These are phyloP conservation scores for Calosoma granatense DNA, from an alignment of 1,140 invertebrate species.

Conservation along the genomic window DNA sequence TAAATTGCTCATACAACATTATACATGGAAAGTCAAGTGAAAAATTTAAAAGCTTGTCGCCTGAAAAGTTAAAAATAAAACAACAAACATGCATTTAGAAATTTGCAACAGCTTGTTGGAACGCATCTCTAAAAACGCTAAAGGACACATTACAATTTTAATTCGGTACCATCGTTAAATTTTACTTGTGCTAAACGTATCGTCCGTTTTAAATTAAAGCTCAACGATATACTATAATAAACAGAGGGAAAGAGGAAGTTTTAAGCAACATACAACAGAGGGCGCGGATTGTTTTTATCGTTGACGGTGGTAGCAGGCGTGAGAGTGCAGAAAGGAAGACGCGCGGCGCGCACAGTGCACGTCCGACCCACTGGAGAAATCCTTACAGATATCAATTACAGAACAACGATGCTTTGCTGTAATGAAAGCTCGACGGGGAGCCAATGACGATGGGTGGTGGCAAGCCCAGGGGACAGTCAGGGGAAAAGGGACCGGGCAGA, in stretches of 20 bases:
- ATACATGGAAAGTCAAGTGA: too few relatives aligned
- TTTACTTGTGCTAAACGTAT: background rate
- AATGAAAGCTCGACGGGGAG: background rate
- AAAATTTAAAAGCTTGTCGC: too few relatives aligned
- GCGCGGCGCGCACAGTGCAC: background rate
- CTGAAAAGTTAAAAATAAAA: too few relatives aligned
- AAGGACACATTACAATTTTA: background rate
- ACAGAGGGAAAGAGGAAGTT: background rate
- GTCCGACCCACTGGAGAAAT: background rate
- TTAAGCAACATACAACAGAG: background rate
- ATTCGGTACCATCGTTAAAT: background rate
- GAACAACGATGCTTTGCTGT: background rate
- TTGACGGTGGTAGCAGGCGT: background rate
- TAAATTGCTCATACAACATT: too few relatives aligned
- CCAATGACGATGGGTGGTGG: too few relatives aligned
- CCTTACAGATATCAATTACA: background rate
- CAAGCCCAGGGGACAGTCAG: too few relatives aligned
- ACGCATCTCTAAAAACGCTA: background rate
- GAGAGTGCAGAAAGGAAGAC: background rate
- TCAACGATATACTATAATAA: slow-evolving; percentile 1
- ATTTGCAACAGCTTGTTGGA: background rate
- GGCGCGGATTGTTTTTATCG: slow-evolving; percentile 5
- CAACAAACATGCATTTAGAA: background rate
- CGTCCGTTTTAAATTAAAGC: background rate
- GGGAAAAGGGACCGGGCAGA: too few relatives aligned